Base-by-base conservation (phyloP, 2,888 invertebrate genomes). In the Temnothorax ravouxi region DNA sequence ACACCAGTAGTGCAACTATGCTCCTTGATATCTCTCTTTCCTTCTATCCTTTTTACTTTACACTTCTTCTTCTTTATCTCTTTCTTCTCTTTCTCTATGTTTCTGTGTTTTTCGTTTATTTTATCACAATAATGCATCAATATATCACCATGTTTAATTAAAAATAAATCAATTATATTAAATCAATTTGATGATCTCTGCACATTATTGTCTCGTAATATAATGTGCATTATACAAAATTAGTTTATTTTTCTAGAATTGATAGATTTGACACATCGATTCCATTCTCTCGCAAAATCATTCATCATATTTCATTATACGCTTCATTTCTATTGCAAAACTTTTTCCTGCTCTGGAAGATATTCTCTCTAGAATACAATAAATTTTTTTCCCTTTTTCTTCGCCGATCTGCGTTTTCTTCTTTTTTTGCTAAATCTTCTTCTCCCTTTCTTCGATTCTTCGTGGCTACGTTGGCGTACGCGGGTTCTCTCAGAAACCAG, bases 401-500 rank as follows among this genome's bases (percentile, higher is more conserved):
- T 21, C 66, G 11, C 38, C 29, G 11, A 8, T 61, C 54, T 47
- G 15, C 6, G 13, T 59, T 34, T 80, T 66, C 41, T 38, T 79
- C 44, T 67, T 44, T 59, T 86, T 59, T 64, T 25, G 38, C 5
- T 47, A 5, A 41, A 54, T 25, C 41, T 50, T 54, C 34, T 52
- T 25, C 83, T 59, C 41, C 25, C 56, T 80, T 69, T 72, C 86
- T 67, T 52, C 38, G 15, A 66, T 71, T 82, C 83, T 69, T 79
- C 56, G 52, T 50, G 34, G 34, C 44, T 29, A 50, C 75, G 52
- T 77, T 56, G 74, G 62, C 62, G 75, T 84, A 67, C 75, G 61
- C 54, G 64, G 66, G 84, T 66, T 84, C 86, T 76, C 90, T 86
- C 41, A 52, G 85, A 81, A 90, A 90, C 90, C 90, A 91, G 90